Conservation (phyloP, 2,797 vertebrate species). For the Cuniculus paca region DNA sequence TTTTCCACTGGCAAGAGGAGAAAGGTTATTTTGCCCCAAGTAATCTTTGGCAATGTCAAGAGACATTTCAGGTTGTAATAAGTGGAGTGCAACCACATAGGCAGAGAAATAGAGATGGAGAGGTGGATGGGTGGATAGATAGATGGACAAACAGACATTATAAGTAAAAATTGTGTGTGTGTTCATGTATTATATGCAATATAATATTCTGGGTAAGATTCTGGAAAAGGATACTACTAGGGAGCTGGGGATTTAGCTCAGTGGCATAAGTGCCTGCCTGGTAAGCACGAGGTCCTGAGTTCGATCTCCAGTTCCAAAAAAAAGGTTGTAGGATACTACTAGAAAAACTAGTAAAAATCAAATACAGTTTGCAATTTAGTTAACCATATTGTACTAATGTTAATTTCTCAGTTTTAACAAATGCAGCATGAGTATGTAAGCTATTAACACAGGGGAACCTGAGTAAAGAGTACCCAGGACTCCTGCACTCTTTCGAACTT, state of each 20-base stretch:
- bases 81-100: background rate
- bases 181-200: background rate
- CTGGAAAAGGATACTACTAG: background rate
- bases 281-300: no score
- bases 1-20: background rate
- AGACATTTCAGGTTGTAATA: background rate
- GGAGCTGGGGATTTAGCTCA: no score
- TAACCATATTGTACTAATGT: background rate
- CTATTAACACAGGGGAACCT: background rate
- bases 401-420: conserved; percentile 24
- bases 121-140: background rate
- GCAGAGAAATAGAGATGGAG: background rate
- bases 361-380: background rate
- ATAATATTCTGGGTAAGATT: background rate
- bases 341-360: conserved; percentile 14
- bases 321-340: background rate
- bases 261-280: no score
- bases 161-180: background rate
- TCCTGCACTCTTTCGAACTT: background rate
- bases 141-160: background rate
- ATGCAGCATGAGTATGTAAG: background rate
- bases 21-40: background rate
- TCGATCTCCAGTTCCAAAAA: no score
- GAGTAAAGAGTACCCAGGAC: background rate
- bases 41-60: background rate